Evolutionary conservation across 1,140 invertebrate species (phyloP), one percentile per base, ranked within the genome.

Genomic region (Drosophila busckii): DNA sequence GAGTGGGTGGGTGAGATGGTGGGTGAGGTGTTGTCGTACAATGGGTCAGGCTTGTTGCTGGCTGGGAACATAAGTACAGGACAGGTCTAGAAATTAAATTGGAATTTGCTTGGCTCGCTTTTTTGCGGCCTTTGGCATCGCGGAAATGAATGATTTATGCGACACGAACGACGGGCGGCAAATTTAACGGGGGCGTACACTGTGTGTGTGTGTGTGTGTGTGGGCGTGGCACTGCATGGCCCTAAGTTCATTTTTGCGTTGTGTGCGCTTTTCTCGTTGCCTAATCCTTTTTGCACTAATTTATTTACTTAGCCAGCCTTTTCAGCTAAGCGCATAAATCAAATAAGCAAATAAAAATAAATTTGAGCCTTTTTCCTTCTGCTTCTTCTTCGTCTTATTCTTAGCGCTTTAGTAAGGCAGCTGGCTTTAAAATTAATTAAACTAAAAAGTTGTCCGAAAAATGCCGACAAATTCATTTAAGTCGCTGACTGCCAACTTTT

Each of bases 121-220:
- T 61, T n/a, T 46, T 41, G 35, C 52, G 20, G 38, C 41, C 46
- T 29, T 56, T 60, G 32, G 56, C 40, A 40, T 34, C 9, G 45
- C 28, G 69, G 67, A 66, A 73, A 58, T 67, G 56, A 70, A 70
- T 67, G 67, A 73, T 70, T 70, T 62, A 70, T 70, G 68, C n/a
- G n/a, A n/a, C n/a, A n/a, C n/a, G 44, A 7, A 20, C 16, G 19
- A 9, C 23, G 12, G 8, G 17, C 5, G 23, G 19, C 9, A n/a
- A 8, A 15, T 4, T 1, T 13, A 6, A 8, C 2, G 19, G 10
- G 2, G 2, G 8, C 0, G n/a, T n/a, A n/a, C n/a, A n/a, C n/a
- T n/a, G 7, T 17, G 23, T 0, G 8, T 16, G 16, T 12, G 13
- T n/a, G n/a, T n/a, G n/a, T n/a, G 15, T 2, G 22, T 5, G 6